Percentiles rank a stretch among this genome's conserved stretches.
These are phyloP conservation scores for Helarctos malayanus DNA, from an alignment of 2,797 vertebrate genomes.

Conservation along the genomic window DNA sequence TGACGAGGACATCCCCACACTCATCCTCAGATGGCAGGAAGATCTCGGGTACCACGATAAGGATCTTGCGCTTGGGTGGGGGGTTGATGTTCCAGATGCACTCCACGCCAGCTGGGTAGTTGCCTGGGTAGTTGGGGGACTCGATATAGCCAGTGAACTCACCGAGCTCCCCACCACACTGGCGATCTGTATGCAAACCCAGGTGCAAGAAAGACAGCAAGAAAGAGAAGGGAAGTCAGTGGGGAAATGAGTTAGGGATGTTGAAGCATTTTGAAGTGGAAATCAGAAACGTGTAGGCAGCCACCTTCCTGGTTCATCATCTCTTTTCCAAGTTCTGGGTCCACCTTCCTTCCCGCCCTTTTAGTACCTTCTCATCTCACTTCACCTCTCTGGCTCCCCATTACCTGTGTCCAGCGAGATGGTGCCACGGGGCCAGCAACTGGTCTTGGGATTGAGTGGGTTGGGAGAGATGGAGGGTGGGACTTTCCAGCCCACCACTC, in stretches of 20 bases:
- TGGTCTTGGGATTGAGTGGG: background rate
- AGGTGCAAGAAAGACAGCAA: background rate
- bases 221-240: constrained; percentile 69
- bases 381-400: background rate
- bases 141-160: constrained; percentile 99
- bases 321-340: background rate
- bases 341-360: constrained; percentile 41
- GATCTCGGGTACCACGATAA: constrained; percentile 98
- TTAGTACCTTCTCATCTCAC: background rate
- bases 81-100: constrained; percentile 99
- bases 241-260: background rate
- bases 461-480: background rate
- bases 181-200: constrained; percentile 92
- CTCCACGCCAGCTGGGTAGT: constrained; percentile 97
- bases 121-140: constrained; percentile 99
- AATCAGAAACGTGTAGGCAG: background rate
- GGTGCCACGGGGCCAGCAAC: background rate
- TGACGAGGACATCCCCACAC: constrained; percentile 98
- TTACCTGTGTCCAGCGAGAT: constrained; percentile 12
- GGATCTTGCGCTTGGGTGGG: constrained; percentile 98
- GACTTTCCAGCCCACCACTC: background rate
- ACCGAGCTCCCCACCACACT: constrained; percentile 98
- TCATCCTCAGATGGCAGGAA: constrained; percentile 99
- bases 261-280: background rate
- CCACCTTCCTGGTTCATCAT: background rate